Evolutionary conservation across 1,140 invertebrate species (phyloP).

Genomic region (Drosophila albomicans): DNA sequence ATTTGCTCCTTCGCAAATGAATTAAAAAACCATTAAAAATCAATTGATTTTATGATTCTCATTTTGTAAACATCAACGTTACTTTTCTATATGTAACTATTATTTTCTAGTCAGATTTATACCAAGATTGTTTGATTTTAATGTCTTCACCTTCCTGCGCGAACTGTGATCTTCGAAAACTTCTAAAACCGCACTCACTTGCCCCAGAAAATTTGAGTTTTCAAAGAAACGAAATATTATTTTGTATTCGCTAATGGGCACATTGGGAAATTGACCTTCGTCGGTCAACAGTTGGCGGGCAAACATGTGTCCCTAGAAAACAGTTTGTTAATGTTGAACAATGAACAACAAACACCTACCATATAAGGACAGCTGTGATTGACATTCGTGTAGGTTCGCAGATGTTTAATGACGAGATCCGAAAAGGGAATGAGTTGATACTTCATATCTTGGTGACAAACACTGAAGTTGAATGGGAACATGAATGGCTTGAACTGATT

Average conservation of each 20-base stretch:
- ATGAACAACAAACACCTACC: background rate
- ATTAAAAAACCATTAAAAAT: no score
- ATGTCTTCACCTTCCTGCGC: background rate
- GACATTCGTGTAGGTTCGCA: conserved; percentile 15
- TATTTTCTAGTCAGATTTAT: background rate
- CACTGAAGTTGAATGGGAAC: conserved; percentile 2
- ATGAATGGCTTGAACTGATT: conserved; percentile 21
- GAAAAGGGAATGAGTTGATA: background rate
- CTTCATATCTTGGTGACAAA: background rate
- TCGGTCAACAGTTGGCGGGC: conserved; percentile 1
- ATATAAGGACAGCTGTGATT: conserved; percentile 25
- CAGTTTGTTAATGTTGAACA: background rate
- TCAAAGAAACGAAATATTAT: conserved; percentile 4
- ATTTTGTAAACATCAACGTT: no score
- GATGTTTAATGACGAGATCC: background rate
- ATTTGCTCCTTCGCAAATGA: no score
- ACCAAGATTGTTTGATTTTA: background rate
- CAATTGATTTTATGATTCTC: no score
- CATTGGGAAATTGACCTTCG: background rate
- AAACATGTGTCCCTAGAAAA: conserved; percentile 12
- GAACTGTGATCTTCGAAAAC: background rate
- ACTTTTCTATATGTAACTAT: no score
- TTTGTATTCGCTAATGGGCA: conserved; percentile 6
- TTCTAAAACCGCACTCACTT: background rate
- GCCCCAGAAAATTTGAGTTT: background rate